Evolutionary conservation across 2,888 invertebrate genomes (phyloP), one percentile per base, ranked within the genome.

Genomic region (Anoncus sp.): DNA sequence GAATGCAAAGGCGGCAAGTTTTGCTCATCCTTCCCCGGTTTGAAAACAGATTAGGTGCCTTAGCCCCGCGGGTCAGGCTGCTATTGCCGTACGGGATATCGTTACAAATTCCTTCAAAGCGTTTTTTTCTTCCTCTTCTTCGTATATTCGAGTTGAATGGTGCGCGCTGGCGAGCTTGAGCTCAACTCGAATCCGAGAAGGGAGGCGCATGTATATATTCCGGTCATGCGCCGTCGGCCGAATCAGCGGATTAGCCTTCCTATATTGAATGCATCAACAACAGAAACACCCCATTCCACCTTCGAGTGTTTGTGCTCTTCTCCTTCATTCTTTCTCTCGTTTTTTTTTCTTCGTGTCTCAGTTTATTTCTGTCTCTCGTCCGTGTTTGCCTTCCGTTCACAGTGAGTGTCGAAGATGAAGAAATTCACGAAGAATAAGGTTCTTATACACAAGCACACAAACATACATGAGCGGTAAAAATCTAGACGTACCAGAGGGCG

Each of bases 231-330:
- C 84, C 81, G 81, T 76, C 79, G 84, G 86, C 84, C 86, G 85
- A 90, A 90, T 90, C 89, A 89, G 86, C 86, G 89, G 90, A 90
- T 90, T 90, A 90, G 87, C 84, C 77, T 75, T 70, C 55, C 60
- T 60, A 43, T 69, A 43, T 45, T 81, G 77, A 80, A 82, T 79
- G 71, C 77, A 80, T 80, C 81, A 81, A 81, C 81, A n/a, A n/a
- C n/a, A n/a, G 81, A 79, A 80, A 71, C 77, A 81, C 79, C 80
- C 80, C 59, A 69, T 77, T n/a, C 82, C 82, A 79, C 81, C 81
- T 75, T 78, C 72, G 57, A 70, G 62, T 53, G n/a, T n/a, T n/a
- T n/a, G 59, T 43, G 35, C 24, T 31, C 51, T 55, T 47, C 66
- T 47, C 60, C 6, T 27, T 57, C 60, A 69, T 55, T 35, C 20